Percentiles rank a stretch among this genome's conserved stretches.
These are phyloP conservation scores for Stenichneumon culpator DNA, from an alignment of 2,888 invertebrate genomes.

Conservation along the genomic window DNA sequence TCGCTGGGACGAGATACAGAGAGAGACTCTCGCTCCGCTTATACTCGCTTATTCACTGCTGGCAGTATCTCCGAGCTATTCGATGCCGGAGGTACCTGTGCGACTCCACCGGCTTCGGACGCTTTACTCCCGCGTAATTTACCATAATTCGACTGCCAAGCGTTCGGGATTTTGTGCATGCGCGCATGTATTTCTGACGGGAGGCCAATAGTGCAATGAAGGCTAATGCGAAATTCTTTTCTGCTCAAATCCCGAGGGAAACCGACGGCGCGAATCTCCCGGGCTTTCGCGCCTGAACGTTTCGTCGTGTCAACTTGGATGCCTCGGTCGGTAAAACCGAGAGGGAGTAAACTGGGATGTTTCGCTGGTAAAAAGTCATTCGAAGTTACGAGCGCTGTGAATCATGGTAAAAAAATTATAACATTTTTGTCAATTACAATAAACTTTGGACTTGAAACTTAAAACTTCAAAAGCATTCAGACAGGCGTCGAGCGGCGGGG, in stretches of 20 bases:
- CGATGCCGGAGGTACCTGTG: slow-evolving; percentile 80
- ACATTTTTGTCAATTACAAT: too few relatives aligned
- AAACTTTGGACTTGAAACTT: too few relatives aligned
- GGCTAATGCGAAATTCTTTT: not conserved
- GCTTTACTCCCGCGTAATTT: slow-evolving; percentile 82
- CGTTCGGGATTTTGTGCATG: not conserved
- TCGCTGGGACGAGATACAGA: not conserved
- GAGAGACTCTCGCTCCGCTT: slow-evolving; percentile 11
- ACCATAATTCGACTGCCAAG: slow-evolving; percentile 79
- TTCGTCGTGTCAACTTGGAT: not conserved
- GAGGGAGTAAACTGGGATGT: not conserved
- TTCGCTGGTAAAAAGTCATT: too few relatives aligned
- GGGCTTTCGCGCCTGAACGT: not conserved
- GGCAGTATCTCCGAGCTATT: slow-evolving; percentile 51
- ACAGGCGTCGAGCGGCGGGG: too few relatives aligned
- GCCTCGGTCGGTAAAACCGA: not conserved
- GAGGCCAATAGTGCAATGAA: not conserved
- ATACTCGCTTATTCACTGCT: slow-evolving; percentile 37
- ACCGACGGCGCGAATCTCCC: not conserved
- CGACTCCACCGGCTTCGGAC: slow-evolving; percentile 70
- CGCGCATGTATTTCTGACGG: slow-evolving; percentile 1
- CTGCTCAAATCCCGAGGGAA: not conserved
- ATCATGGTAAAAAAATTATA: too few relatives aligned
- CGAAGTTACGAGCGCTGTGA: too few relatives aligned
- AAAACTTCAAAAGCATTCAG: not conserved